Evolutionary conservation across 23 tunicate species (phyloP).

Genomic region (Halocynthia aurantium): DNA sequence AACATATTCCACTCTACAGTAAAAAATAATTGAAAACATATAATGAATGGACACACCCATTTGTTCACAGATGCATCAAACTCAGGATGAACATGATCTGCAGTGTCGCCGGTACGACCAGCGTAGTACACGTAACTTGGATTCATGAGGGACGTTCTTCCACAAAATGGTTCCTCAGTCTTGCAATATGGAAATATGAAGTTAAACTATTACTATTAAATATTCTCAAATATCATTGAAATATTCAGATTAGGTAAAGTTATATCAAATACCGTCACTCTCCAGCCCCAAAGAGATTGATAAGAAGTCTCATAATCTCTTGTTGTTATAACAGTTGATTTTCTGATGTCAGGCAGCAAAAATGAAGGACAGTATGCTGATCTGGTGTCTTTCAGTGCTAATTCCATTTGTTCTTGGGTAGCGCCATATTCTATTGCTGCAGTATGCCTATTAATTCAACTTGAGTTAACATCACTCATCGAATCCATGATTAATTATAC

Average conservation of each 20-base stretch:
- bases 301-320: constrained; percentile 21
- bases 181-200: background rate
- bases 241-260: background rate
- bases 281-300: constrained; percentile 8
- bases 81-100: constrained; percentile 13
- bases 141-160: constrained; percentile 26
- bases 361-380: constrained; percentile 13
- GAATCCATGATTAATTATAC: too few relatives aligned
- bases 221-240: background rate
- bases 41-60: constrained; percentile 9
- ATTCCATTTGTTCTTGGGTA: constrained; percentile 12
- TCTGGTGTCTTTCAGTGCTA: constrained; percentile 18
- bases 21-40: background rate
- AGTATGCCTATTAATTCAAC: background rate
- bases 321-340: constrained; percentile 13
- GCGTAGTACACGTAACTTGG: constrained; percentile 22
- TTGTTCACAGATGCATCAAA: constrained; percentile 18
- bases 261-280: background rate
- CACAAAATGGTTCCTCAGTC: constrained; percentile 36
- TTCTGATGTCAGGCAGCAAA: constrained; percentile 6
- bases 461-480: too few relatives aligned
- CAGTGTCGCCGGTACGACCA: constrained; percentile 26
- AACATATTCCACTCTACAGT: too few relatives aligned
- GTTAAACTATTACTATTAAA: background rate
- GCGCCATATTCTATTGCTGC: constrained; percentile 4